A percentile compares a stretch with the other conserved stretches of the same genome.
phyloP scores from a whole-genome alignment of 2,797 vertebrate species.

The Eupleurogrammus muticus region DNA sequence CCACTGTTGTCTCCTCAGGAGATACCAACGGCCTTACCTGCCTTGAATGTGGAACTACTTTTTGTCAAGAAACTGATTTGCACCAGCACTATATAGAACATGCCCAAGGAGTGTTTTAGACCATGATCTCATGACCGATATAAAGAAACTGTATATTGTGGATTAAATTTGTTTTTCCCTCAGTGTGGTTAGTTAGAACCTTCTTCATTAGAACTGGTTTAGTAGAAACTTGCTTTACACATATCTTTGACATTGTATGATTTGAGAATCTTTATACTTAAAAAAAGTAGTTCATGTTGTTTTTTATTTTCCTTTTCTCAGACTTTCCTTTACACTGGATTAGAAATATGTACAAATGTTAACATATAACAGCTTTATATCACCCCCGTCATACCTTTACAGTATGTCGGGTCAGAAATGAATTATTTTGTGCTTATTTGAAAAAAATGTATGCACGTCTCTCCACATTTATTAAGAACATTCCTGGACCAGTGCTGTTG shows the following conservation, averaged over 20 bases:
- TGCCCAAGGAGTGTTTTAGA: conserved; percentile 40
- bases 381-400: conserved; percentile 1
- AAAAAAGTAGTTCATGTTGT: not conserved
- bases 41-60: conserved; percentile 82
- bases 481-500: not conserved
- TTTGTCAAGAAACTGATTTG: conserved; percentile 74
- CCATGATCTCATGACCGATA: conserved; percentile 5
- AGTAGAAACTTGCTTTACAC: conserved; percentile 8
- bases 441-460: not conserved
- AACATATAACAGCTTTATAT: conserved; percentile 1
- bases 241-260: conserved; percentile 13
- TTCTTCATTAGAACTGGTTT: not conserved
- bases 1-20: conserved; percentile 47
- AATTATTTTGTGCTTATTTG: conserved; percentile 14
- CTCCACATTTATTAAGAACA: conserved; percentile 36
- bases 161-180: conserved; percentile 28
- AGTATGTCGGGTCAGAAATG: conserved; percentile 4
- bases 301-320: conserved; percentile 41
- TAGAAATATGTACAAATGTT: conserved; percentile 39
- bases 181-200: conserved; percentile 27
- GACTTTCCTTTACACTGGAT: conserved; percentile 70
- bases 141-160: conserved; percentile 44
- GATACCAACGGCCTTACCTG: conserved; percentile 67
- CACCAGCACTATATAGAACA: conserved; percentile 82
- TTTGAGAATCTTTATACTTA: conserved; percentile 26